Percentiles rank a stretch among this genome's conserved stretches.
These are phyloP conservation scores for Eueremaeus valkanovi DNA, from an alignment of 2,888 invertebrate species.

Conservation along the genomic window DNA sequence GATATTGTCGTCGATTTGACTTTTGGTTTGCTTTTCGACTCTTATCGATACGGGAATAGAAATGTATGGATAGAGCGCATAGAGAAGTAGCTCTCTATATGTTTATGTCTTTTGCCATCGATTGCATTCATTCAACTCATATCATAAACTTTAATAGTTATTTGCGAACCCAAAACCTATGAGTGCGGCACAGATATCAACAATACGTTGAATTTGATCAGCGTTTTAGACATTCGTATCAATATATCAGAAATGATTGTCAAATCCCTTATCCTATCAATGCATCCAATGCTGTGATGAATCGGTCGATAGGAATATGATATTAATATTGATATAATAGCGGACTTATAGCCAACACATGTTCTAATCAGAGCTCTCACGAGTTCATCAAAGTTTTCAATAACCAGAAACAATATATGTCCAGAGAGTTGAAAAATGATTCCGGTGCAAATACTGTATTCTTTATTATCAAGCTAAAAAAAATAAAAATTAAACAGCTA, in stretches of 20 bases:
- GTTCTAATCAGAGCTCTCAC: too few species aligned
- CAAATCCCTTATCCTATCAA: neutral
- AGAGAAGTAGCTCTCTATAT: neutral
- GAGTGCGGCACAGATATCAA: neutral
- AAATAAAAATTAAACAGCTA: too few species aligned
- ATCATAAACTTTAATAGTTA: constrained; percentile 20
- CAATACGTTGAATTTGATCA: neutral
- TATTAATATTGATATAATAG: too few species aligned
- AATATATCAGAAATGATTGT: neutral
- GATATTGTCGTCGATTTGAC: too few species aligned
- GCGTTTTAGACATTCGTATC: neutral
- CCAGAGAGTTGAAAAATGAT: too few species aligned
- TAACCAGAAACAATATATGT: too few species aligned
- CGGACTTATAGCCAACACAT: too few species aligned
- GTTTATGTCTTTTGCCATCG: neutral
- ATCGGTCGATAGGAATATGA: too few species aligned
- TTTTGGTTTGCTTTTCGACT: neutral
- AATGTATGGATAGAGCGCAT: neutral
- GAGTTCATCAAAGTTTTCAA: too few species aligned
- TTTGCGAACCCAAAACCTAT: neutral
- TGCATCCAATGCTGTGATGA: too few species aligned
- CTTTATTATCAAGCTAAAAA: too few species aligned
- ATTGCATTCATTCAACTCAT: neutral
- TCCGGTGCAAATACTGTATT: too few species aligned
- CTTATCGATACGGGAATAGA: neutral